Base-by-base conservation (phyloP, 2,113 vertebrate genomes). In the Phyllostomus discolor region DNA sequence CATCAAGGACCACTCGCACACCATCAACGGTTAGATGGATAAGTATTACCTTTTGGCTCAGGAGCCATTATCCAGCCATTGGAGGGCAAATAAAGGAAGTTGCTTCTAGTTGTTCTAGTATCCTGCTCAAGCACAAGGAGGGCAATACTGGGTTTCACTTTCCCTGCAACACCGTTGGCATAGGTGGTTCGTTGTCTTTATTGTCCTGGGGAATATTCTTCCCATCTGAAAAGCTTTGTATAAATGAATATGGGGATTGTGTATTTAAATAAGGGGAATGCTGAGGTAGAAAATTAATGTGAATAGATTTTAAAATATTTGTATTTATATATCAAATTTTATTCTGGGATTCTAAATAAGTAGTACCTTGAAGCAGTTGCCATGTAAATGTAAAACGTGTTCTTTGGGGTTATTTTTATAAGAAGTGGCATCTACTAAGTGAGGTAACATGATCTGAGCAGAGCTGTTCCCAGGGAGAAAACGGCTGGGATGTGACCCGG, bases 241-340 rank as follows among this genome's bases (percentile, higher is more conserved):
- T 59, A 17, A 59, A 67, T 5, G 54, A 66, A 35, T 54, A 16
- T 54, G 38, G 26, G 46, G 6, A 66, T 92, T 14, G 11, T 54
- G 33, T 91, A 88, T 93, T 95, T 92, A 91, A 90, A 89, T 86
- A 90, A 89, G 88, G 17, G 26, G 3, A 93, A 24, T 92, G 38
- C 52, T 75, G 38, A 88, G n/a, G 20, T 72, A 76, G 62, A 93
- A 96, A 95, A 76, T 95, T 31, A 59, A 75, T 38, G 1, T 84
- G 20, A 79, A 48, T 46, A 80, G 22, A 59, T 50, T 88, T 86
- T 28, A 88, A 83, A 78, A 89, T 92, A 89, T 78, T 91, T 96
- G 46, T 43, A 46, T 35, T 95, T 82, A 62, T 59, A 52, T 66
- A 4, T 85, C 54, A 78, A 31, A 88, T 48, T 22, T 84, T 14